A percentile compares a stretch with the other conserved stretches of the same genome.
phyloP scores from a whole-genome alignment of 2,888 invertebrate genomes.

The Drosophila lutescens region DNA sequence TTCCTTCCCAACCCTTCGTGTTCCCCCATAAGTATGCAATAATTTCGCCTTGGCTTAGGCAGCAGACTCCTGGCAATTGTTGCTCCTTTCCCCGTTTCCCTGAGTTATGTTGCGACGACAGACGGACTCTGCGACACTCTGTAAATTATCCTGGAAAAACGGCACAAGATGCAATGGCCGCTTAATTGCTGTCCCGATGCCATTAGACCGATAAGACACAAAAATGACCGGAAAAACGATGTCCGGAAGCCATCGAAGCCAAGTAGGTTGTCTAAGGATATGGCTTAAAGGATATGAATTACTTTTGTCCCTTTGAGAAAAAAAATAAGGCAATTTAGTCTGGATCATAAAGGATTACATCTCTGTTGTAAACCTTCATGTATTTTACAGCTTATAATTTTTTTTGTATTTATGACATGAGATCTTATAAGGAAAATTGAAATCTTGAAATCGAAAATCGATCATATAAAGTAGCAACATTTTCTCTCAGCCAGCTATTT shows the following conservation, averaged over 20 bases:
- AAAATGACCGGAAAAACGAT: conserved; percentile 32
- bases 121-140: conserved; percentile 72
- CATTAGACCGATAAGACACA: conserved; percentile 53
- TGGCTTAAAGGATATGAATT: conserved; percentile 22
- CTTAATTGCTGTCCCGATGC: conserved; percentile 71
- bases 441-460: neutral
- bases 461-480: neutral
- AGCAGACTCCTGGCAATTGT: conserved; percentile 32
- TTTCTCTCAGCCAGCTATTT: conserved; percentile 41
- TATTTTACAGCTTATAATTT: neutral
- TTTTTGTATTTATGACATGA: too few species aligned
- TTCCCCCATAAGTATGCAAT: conserved; percentile 47
- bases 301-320: neutral
- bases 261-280: conserved; percentile 7
- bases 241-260: conserved; percentile 21
- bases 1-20: conserved; percentile 1
- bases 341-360: neutral
- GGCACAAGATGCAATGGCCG: conserved; percentile 30
- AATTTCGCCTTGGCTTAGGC: conserved; percentile 41
- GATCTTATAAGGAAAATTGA: neutral
- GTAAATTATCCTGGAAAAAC: conserved; percentile 56
- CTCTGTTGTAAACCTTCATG: neutral
- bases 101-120: conserved; percentile 45
- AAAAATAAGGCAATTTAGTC: neutral
- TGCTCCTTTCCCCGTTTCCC: conserved; percentile 6